These are phyloP conservation scores for Coreius guichenoti DNA, from an alignment of 2,797 vertebrate species.

Conservation along the genomic window DNA sequence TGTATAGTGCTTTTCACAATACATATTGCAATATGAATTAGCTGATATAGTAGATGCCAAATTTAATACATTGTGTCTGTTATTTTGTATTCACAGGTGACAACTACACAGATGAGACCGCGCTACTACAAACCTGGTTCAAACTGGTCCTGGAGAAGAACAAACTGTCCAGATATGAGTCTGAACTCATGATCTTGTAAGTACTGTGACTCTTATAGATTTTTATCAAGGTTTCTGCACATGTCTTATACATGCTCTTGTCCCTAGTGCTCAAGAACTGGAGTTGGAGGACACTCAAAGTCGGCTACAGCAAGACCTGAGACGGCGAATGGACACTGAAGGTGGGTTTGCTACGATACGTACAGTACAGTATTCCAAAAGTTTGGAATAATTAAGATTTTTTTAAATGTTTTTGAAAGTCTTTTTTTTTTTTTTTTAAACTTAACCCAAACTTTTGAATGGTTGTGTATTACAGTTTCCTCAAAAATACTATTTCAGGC, in stretches of 20 bases:
- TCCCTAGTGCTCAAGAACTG: conserved; percentile 88
- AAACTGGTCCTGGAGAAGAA: conserved; percentile 95
- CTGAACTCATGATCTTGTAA: conserved; percentile 88
- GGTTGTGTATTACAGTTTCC: background rate
- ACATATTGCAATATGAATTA: background rate
- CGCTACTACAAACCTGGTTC: conserved; percentile 92
- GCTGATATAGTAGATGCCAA: background rate
- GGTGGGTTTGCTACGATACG: conserved; percentile 74
- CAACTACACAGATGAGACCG: conserved; percentile 77
- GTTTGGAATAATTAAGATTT: background rate
- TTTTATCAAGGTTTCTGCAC: background rate
- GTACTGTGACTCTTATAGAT: conserved; percentile 43
- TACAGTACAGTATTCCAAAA: background rate
- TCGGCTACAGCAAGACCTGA: conserved; percentile 85
- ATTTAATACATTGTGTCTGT: background rate
- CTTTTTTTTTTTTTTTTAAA: no score
- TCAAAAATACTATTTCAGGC: background rate
- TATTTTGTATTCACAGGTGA: conserved; percentile 54
- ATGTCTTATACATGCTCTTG: conserved; percentile 7
- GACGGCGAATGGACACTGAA: conserved; percentile 82
- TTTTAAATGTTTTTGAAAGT: background rate
- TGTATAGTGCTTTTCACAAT: no score
- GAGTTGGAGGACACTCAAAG: conserved; percentile 92
- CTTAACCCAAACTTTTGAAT: background rate
- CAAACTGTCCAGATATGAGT: conserved; percentile 90